Conservation (phyloP, 2,888 invertebrate species). For the Gymnosoma rotundatum region DNA sequence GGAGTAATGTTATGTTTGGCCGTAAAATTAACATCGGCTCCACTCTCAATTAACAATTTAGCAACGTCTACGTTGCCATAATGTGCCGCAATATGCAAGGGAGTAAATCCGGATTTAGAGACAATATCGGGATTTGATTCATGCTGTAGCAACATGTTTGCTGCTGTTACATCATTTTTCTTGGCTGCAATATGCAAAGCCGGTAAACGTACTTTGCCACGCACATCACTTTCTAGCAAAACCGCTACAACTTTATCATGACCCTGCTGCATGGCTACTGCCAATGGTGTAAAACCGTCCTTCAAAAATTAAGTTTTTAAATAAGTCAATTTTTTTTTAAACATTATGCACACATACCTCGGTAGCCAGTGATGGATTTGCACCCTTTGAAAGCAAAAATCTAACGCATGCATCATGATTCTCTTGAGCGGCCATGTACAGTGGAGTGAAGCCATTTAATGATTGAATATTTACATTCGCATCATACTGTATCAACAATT, state of each 20-base stretch:
- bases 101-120: constrained; percentile 98
- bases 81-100: constrained; percentile 98
- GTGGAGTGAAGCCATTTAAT: constrained; percentile 97
- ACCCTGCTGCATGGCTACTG: constrained; percentile 99
- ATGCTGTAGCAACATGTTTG: constrained; percentile 93
- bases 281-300: constrained; percentile 99
- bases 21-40: constrained; percentile 97
- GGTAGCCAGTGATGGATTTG: constrained; percentile 97
- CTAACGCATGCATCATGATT: constrained; percentile 97
- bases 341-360: constrained; percentile 85
- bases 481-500: constrained; percentile 93
- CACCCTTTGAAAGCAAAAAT: constrained; percentile 94
- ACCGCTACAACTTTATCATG: constrained; percentile 99
- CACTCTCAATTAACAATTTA: constrained; percentile 91
- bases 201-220: constrained; percentile 97
- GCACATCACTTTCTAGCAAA: constrained; percentile 96
- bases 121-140: constrained; percentile 98
- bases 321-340: not conserved
- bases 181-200: constrained; percentile 99
- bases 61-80: constrained; percentile 98
- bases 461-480: constrained; percentile 98
- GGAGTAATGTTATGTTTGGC: constrained; percentile 99
- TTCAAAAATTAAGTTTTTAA: constrained; percentile 82
- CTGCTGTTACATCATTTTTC: constrained; percentile 98
- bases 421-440: constrained; percentile 99